A percentile compares a stretch with the other conserved stretches of the same genome.
Conservation (phyloP, 2,797 vertebrate species). For the Phoeniculus purpureus region DNA sequence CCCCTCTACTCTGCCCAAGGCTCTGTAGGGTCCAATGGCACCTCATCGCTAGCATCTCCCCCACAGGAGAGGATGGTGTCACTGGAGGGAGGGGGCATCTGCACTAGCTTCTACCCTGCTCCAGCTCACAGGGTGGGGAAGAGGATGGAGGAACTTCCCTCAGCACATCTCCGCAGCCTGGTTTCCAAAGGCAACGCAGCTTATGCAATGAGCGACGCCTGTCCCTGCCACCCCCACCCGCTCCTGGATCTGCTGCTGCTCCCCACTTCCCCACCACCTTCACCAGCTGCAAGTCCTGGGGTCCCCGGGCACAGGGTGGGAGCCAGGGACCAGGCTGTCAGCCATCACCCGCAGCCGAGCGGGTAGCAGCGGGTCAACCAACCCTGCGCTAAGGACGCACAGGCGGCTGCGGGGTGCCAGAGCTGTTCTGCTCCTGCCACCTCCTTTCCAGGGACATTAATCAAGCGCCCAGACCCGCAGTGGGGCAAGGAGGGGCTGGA, state of each 20-base stretch:
- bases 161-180: slow-evolving; percentile 5
- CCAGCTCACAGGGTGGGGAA: background rate
- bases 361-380: too few relatives aligned
- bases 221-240: slow-evolving; percentile 48
- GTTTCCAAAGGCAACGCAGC: slow-evolving; percentile 58
- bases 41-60: fast-evolving
- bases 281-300: too few relatives aligned
- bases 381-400: background rate
- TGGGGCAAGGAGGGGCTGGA: background rate
- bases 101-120: background rate
- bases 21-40: fast-evolving
- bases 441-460: background rate
- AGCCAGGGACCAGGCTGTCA: background rate
- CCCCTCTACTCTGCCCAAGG: background rate
- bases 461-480: fast-evolving
- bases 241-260: slow-evolving; percentile 5
- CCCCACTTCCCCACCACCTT: background rate
- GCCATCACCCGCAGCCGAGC: fast-evolving
- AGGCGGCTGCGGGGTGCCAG: background rate
- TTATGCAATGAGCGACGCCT: slow-evolving; percentile 49
- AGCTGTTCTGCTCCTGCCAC: background rate
- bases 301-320: fast-evolving
- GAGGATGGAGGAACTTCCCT: slow-evolving; percentile 27
- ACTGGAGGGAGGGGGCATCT: background rate
- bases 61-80: fast-evolving